Base-by-base conservation (phyloP, 2,113 vertebrate species). In the Pachypanchax playfairii region DNA sequence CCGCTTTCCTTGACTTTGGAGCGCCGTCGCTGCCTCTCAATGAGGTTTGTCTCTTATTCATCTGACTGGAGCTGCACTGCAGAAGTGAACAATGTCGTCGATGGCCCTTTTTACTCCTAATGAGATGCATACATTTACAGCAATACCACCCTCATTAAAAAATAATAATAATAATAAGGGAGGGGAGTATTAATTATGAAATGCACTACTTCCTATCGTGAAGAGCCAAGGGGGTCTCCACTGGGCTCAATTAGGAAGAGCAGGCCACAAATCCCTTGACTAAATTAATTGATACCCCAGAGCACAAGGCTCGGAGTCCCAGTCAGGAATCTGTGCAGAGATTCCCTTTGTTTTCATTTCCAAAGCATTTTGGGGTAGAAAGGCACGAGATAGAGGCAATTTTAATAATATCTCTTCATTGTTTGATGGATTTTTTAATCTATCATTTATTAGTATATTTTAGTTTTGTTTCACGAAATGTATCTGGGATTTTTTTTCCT, bases 211-310 rank as follows among this genome's bases (percentile, higher is more conserved):
- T 91, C 77, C 88, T 82, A 89, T 91, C 74, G 55, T 57, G 71
- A 74, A 77, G 72, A 86, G 88, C 90, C 89, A 82, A 81, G 75
- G 88, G 92, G 87, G 79, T 78, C 85, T 92, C 90, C 88, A 87
- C 75, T 87, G 90, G 90, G 90, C 91, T 91, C 91, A 92, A 93
- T 92, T 92, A 92, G 83, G 84, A 83, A 91, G 90, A 90, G 87
- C 86, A 91, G 90, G 88, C 87, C 86, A 64, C 89, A 91, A 92
- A 92, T 91, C 90, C 90, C 90, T 62, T 89, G 91, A 91, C 91
- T 92, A 89, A 91, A 92, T 91, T 92, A 93, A 92, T 92, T 93
- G 92, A 91, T 86, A 88, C 91, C 89, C 90, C 82, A 82, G 90
- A 91, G 90, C 85, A 79, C 91, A 86, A 72, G 77, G 64, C 80